These are phyloP conservation scores for Drosophila littoralis DNA, from an alignment of 1,140 invertebrate species.

Conservation along the genomic window DNA sequence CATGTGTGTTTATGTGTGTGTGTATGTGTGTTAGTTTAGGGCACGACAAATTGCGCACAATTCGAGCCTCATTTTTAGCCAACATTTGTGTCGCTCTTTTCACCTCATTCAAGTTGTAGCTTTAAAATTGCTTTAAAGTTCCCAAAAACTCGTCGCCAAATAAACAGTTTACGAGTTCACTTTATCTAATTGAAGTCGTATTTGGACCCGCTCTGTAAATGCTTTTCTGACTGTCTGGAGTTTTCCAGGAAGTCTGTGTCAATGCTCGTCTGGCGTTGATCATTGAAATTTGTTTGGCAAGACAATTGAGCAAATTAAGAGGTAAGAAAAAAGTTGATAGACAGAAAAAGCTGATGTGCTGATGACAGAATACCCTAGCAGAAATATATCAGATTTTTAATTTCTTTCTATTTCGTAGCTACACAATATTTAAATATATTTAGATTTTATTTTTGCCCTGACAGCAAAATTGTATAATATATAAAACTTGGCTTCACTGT, in stretches of 20 bases:
- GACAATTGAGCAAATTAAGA: neutral
- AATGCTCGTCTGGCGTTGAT: neutral
- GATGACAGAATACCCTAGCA: neutral
- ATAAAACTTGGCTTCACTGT: no score
- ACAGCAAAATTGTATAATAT: no score
- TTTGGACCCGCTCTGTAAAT: neutral
- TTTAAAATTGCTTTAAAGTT: constrained; percentile 15
- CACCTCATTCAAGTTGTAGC: constrained; percentile 3
- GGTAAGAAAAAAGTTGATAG: neutral
- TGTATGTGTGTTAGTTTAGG: constrained; percentile 27
- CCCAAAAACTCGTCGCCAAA: neutral
- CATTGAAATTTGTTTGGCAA: neutral
- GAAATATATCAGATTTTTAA: no score
- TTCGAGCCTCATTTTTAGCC: constrained; percentile 67
- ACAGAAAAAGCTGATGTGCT: no score
- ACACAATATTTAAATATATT: no score
- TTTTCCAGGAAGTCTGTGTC: neutral
- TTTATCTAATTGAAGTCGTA: constrained; percentile 45
- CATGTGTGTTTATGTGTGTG: constrained; percentile 24
- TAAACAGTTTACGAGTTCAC: constrained; percentile 25
- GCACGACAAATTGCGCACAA: constrained; percentile 69
- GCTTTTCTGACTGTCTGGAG: no score
- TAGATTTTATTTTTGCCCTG: no score
- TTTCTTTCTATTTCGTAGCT: no score
- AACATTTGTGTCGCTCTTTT: constrained; percentile 45